A percentile compares a stretch with the other conserved stretches of the same genome.
phyloP scores from a whole-genome alignment of 1,140 invertebrate species.

The Drosophila busckii region DNA sequence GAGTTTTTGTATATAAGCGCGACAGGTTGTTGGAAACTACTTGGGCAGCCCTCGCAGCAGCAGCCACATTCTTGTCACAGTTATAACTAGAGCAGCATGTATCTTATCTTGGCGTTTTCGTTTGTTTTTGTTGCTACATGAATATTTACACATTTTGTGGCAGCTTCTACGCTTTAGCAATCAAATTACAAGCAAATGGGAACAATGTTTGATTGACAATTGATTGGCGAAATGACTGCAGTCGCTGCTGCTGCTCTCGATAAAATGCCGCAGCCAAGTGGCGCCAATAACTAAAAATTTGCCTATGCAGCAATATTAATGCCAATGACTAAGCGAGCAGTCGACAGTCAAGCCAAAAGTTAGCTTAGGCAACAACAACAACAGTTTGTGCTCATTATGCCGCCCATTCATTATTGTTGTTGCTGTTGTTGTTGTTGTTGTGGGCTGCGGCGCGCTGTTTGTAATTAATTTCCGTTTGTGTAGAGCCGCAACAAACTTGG shows the following conservation, averaged over 20 bases:
- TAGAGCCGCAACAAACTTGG: constrained; percentile 64
- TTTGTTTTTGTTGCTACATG: constrained; percentile 44
- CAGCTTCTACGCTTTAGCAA: constrained; percentile 77
- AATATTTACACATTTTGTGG: constrained; percentile 74
- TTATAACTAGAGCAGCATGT: not conserved
- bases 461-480: constrained; percentile 76
- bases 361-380: constrained; percentile 27
- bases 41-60: constrained; percentile 52
- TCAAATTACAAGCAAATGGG: constrained; percentile 68
- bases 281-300: constrained; percentile 55
- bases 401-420: constrained; percentile 55
- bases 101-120: constrained; percentile 15
- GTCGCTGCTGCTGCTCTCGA: no score
- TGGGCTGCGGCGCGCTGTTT: constrained; percentile 64
- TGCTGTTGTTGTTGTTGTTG: constrained; percentile 32
- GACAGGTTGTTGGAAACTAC: constrained; percentile 4
- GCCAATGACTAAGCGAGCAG: constrained; percentile 47
- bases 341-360: constrained; percentile 10
- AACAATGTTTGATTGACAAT: constrained; percentile 74
- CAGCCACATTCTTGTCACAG: not conserved
- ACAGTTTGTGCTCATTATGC: constrained; percentile 64
- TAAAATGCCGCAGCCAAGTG: constrained; percentile 60
- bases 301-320: constrained; percentile 50
- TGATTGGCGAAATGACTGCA: constrained; percentile 59
- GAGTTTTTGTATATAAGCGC: not conserved